Conservation (phyloP, 2,797 vertebrate species). For the Gallinago stenura region DNA sequence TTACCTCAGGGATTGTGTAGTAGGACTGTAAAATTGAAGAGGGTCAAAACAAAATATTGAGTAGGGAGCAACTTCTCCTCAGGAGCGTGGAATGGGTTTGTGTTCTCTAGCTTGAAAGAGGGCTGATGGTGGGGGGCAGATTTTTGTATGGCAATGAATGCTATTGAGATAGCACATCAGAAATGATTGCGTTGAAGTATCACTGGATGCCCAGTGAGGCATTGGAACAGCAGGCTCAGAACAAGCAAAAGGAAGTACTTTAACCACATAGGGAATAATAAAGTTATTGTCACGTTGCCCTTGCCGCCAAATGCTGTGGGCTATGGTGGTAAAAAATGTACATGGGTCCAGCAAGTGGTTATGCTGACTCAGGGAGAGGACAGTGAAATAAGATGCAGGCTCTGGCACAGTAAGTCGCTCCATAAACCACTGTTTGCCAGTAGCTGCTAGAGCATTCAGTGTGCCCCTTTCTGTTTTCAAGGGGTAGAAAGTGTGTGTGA, state of each 20-base stretch:
- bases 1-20: background rate
- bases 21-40: background rate
- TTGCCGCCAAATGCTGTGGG: background rate
- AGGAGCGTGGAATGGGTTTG: background rate
- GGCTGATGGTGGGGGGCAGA: background rate
- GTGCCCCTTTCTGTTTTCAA: accelerated
- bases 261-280: background rate
- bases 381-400: background rate
- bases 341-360: accelerated
- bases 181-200: background rate
- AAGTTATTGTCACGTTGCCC: background rate
- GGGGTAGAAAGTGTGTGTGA: background rate
- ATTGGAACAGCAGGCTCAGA: background rate
- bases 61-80: background rate
- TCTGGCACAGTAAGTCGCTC: background rate
- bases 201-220: background rate
- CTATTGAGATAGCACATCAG: accelerated
- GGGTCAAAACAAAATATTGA: background rate
- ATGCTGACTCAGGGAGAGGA: background rate
- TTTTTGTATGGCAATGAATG: background rate
- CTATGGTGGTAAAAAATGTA: background rate
- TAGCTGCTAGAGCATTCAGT: background rate
- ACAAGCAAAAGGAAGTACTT: background rate
- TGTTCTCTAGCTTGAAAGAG: background rate
- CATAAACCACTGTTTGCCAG: background rate